Evolutionary conservation across 2,113 vertebrate genomes (phyloP), one percentile per base, ranked within the genome.

Genomic region (Notechis scutatus): DNA sequence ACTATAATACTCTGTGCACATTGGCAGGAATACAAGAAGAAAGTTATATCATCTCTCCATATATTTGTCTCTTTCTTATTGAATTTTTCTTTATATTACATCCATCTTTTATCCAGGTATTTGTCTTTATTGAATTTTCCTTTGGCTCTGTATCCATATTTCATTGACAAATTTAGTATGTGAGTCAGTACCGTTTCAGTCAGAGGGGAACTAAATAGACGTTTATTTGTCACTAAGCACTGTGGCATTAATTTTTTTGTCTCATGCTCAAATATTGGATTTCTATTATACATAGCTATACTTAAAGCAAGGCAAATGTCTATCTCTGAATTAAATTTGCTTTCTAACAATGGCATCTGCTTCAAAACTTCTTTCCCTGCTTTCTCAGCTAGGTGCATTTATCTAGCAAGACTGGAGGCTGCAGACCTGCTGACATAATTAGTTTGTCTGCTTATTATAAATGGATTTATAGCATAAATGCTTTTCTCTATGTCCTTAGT

Each of bases 151-250:
- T 92, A 91, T 93, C 26, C 20, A 87, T 95, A 86, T 93, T 96
- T 90, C 92, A 87, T 94, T 57, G 81, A 6, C 86, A 92, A 95
- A 59, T n/a, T 81, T 74, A 74, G 14, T 26, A 29, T 45, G 11
- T 54, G 5, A 45, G 14, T 56, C 10, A 26, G n/a, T 85, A 29
- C 55, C 8, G 34, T 14, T 74, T 20, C 47, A 14, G 87, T 55
- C 5, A 69, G 92, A 93, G 94, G 56, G 88, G 93, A 93, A 94
- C 34, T 93, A 94, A 94, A 89, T 96, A 91, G 94, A 94, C 94
- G 91, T 86, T 95, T 94, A 94, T 69, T 95, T 94, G 91, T 57
- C 85, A 89, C 0, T 24, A 34, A 57, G 52, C 29, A 88, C n/a
- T 93, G n/a, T 85, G 92, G 34, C 57, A 93, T 94, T 94, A 92